Percentiles rank a stretch among this genome's conserved stretches.
These are phyloP conservation scores for Heliconius congener DNA, from an alignment of 1,140 invertebrate species.

Conservation along the genomic window DNA sequence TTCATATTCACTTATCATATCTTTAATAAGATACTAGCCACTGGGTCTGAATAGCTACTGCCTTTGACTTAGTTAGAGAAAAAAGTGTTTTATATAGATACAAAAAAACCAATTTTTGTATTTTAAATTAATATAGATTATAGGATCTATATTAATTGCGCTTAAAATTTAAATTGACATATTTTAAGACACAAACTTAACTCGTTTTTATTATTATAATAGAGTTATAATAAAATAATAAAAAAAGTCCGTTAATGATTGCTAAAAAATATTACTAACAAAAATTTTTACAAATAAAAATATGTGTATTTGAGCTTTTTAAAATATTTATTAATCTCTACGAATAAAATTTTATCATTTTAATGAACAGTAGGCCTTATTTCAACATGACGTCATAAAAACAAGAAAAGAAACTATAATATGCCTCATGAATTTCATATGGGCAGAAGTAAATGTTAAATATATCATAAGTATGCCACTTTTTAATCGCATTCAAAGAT, in stretches of 20 bases:
- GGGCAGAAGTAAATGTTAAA: neutral
- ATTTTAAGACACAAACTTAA: no score
- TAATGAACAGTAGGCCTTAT: neutral
- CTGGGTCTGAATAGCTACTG: neutral
- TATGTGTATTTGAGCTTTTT: no score
- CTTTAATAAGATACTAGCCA: neutral
- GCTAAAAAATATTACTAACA: no score
- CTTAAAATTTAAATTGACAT: no score
- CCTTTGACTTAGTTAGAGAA: neutral
- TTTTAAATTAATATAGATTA: no score
- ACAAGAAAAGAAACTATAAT: neutral
- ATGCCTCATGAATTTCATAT: neutral
- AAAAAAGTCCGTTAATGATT: no score
- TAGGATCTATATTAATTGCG: no score
- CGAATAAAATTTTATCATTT: neutral
- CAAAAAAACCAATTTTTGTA: no score
- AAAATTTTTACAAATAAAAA: no score
- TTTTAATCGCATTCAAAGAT: neutral
- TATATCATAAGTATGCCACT: neutral
- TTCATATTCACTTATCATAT: neutral
- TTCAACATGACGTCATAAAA: neutral
- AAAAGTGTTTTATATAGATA: neutral
- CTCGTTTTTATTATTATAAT: no score
- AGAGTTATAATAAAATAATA: no score
- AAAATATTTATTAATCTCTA: no score